phyloP scores from a whole-genome alignment of 92 coral and sea anemone species.

The Heliopora coerulea region DNA sequence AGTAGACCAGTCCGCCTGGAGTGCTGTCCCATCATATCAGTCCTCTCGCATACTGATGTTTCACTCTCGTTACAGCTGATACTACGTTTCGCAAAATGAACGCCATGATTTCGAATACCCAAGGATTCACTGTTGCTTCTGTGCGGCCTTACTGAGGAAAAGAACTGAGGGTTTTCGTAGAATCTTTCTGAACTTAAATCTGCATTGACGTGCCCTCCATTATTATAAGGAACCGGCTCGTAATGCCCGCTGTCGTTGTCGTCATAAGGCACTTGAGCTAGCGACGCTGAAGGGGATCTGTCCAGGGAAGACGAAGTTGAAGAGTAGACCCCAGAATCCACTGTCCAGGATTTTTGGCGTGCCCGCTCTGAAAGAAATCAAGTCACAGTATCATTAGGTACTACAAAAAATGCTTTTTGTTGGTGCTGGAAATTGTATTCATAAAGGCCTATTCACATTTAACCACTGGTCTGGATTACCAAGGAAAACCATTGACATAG shows the following conservation, averaged over 20 bases:
- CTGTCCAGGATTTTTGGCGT: conserved; percentile 74
- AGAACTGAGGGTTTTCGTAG: conserved; percentile 23
- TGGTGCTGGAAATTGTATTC: too few relatives aligned
- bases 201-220: background rate
- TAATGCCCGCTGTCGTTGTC: conserved; percentile 43
- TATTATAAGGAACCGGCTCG: conserved; percentile 23
- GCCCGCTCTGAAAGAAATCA: conserved; percentile 52
- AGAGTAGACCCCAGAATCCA: conserved; percentile 89
- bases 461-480: too few relatives aligned
- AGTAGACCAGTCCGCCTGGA: background rate
- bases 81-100: conserved; percentile 28
- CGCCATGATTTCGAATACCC: conserved; percentile 3
- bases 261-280: conserved; percentile 64
- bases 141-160: background rate
- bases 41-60: conserved; percentile 8
- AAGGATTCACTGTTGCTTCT: conserved; percentile 35
- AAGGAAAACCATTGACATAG: too few relatives aligned
- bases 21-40: conserved; percentile 17
- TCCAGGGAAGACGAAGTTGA: conserved; percentile 68
- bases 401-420: too few relatives aligned
- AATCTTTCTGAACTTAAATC: conserved; percentile 23
- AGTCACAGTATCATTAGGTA: background rate
- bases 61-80: conserved; percentile 29
- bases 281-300: conserved; percentile 80
- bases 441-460: too few relatives aligned